phyloP scores from a whole-genome alignment of 2,888 invertebrate species.

The Acanthococcus lagerstroemiae region DNA sequence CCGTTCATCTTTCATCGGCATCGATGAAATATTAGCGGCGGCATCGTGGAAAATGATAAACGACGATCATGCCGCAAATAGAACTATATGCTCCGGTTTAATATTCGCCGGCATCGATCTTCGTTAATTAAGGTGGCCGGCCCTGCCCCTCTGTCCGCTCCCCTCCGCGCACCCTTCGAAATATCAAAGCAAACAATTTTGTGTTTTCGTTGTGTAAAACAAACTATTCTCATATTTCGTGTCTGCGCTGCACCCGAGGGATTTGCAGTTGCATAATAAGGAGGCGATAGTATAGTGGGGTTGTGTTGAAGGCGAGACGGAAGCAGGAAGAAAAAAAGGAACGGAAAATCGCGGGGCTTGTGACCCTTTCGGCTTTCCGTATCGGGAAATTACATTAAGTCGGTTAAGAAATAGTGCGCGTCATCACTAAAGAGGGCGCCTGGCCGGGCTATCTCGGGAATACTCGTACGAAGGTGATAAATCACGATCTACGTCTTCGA shows the following conservation, averaged over 20 bases:
- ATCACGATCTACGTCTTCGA: not conserved
- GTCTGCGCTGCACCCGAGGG: not conserved
- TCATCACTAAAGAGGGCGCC: constrained; percentile 20
- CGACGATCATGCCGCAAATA: not conserved
- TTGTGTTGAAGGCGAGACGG: not conserved
- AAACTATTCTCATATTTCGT: not conserved
- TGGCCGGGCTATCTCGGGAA: not conserved
- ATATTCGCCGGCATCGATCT: not conserved
- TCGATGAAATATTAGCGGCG: not conserved
- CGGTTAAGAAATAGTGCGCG: constrained; percentile 32
- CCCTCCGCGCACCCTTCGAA: not conserved
- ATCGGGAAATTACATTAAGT: constrained; percentile 27
- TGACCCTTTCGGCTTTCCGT: not conserved
- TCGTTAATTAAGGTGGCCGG: not conserved
- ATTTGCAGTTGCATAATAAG: constrained; percentile 12
- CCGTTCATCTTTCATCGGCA: too few species aligned
- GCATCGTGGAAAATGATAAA: not conserved
- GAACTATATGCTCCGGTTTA: constrained; percentile 1
- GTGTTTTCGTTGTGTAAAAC: constrained; percentile 8
- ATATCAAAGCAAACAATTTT: constrained; percentile 4
- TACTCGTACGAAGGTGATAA: not conserved
- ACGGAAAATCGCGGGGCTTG: not conserved
- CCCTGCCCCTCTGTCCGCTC: not conserved
- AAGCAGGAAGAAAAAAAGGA: not conserved
- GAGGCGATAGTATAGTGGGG: not conserved